These are phyloP conservation scores for Peucedramus taeniatus DNA, from an alignment of 2,113 vertebrate genomes.

Conservation along the genomic window DNA sequence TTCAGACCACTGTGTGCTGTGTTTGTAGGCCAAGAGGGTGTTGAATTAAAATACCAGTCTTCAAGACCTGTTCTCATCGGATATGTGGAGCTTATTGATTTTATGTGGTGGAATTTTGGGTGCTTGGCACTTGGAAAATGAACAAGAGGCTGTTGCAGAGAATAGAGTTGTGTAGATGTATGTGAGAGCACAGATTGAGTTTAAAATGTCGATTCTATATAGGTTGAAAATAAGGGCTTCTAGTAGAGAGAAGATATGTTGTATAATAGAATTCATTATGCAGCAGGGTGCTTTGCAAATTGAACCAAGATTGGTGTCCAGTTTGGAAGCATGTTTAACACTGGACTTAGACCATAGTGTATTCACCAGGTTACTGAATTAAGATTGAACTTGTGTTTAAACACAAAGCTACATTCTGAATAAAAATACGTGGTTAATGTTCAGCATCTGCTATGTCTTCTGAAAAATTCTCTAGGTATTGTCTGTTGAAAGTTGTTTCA, in stretches of 20 bases:
- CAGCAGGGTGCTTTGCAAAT: not conserved
- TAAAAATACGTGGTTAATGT: not conserved
- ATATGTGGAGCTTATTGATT: not conserved
- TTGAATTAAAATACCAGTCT: not conserved
- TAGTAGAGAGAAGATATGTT: not conserved
- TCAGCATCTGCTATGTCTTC: not conserved
- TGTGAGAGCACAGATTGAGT: not conserved
- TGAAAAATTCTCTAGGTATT: not conserved
- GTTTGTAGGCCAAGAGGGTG: not conserved
- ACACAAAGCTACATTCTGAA: not conserved
- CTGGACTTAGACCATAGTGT: not conserved
- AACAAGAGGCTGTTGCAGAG: not conserved
- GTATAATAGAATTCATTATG: not conserved
- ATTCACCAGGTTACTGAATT: not conserved
- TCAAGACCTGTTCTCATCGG: not conserved
- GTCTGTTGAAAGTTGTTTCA: not conserved
- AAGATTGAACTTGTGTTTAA: not conserved
- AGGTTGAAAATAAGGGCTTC: not conserved
- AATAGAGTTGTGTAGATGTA: not conserved
- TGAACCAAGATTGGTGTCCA: not conserved
- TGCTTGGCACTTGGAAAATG: not conserved
- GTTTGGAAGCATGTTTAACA: not conserved
- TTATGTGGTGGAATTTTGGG: not conserved
- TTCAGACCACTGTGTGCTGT: not conserved
- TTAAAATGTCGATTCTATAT: not conserved